Conservation (phyloP, 35 echinoderm and acorn worm genomes). For the Heliocidaris erythrogramma region DNA sequence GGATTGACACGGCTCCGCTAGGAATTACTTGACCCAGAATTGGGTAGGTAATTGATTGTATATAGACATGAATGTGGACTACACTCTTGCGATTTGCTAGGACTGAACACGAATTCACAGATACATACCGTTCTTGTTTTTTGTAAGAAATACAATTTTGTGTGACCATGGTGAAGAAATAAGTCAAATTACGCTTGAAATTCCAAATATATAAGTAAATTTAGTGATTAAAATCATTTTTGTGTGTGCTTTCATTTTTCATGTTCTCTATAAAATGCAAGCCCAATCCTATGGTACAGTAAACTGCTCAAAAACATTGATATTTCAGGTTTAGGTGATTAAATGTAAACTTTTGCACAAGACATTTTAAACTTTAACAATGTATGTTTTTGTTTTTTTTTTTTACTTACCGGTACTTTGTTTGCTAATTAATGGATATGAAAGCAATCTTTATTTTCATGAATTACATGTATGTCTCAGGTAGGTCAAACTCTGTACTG, state of each 20-base stretch:
- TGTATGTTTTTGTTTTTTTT: too few relatives aligned
- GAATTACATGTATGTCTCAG: too few relatives aligned
- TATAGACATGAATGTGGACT: background rate
- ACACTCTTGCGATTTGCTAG: background rate
- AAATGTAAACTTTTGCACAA: background rate
- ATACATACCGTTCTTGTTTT: background rate
- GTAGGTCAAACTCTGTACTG: too few relatives aligned
- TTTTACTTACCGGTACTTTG: too few relatives aligned
- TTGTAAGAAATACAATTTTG: background rate
- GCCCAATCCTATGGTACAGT: background rate
- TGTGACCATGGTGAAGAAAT: background rate
- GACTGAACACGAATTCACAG: background rate
- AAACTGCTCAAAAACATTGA: background rate
- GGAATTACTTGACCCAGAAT: background rate
- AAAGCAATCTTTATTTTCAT: too few relatives aligned
- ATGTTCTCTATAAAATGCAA: background rate
- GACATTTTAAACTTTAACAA: background rate
- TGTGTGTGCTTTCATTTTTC: background rate
- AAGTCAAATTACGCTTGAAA: background rate
- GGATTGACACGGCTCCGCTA: background rate
- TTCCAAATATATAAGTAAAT: background rate
- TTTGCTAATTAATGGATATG: too few relatives aligned
- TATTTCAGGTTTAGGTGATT: background rate
- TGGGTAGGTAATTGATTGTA: background rate
- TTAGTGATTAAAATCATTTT: background rate